A percentile compares a stretch with the other conserved stretches of the same genome.
Evolutionary conservation across 2,113 vertebrate species (phyloP).

Genomic region (Nycticorax nycticorax): DNA sequence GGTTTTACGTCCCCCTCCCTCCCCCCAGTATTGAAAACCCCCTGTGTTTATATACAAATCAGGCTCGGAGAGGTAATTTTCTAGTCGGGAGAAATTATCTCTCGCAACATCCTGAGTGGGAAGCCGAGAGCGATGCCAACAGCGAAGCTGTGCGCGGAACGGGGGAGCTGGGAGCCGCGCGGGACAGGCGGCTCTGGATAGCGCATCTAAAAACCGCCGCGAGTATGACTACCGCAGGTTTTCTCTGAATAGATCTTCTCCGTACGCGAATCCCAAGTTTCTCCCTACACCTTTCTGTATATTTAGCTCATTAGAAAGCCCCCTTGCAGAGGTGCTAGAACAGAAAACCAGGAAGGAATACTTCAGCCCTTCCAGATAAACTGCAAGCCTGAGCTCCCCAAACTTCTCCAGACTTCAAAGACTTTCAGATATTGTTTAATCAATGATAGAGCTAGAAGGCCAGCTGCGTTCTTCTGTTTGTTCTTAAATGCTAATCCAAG

Average conservation of each 20-base stretch:
- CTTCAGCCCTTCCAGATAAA: constrained; percentile 52
- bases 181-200: not conserved
- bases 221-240: fast-evolving
- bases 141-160: not conserved
- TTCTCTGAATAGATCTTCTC: constrained; percentile 26
- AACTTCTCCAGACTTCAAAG: constrained; percentile 63
- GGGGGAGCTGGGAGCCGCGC: not conserved
- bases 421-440: constrained; percentile 57
- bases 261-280: not conserved
- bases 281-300: constrained; percentile 29
- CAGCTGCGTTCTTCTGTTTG: constrained; percentile 66
- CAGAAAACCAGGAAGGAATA: constrained; percentile 53
- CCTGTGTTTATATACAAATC: not conserved
- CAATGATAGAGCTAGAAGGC: constrained; percentile 41
- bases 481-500: constrained; percentile 69
- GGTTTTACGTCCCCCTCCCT: not conserved
- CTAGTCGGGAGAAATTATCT: not conserved
- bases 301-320: constrained; percentile 37
- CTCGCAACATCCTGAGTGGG: not conserved
- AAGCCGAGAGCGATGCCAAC: not conserved
- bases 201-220: not conserved
- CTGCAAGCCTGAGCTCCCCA: constrained; percentile 13
- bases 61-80: not conserved
- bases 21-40: not conserved
- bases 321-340: constrained; percentile 43